Evolutionary conservation across 2,888 invertebrate genomes (phyloP).

Genomic region (Chalcis sispes): DNA sequence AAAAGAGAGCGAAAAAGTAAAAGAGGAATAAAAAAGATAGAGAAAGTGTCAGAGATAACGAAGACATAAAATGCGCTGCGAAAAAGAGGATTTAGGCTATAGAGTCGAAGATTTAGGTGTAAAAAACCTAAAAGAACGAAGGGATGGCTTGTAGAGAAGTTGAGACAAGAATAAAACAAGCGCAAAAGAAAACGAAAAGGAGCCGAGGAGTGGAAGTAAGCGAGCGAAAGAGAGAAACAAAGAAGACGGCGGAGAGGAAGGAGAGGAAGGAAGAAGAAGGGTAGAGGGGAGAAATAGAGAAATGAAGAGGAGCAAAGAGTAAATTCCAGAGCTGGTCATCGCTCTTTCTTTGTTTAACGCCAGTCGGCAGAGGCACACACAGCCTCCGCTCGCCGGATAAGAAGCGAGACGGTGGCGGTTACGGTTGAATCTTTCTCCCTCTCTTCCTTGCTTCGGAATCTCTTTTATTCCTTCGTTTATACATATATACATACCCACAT

Average conservation of each 20-base stretch:
- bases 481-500: background rate
- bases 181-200: too few relatives aligned
- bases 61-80: conserved; percentile 43
- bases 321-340: conserved; percentile 58
- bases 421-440: background rate
- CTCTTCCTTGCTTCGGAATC: background rate
- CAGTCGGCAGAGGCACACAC: too few relatives aligned
- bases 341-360: conserved; percentile 57
- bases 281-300: conserved; percentile 46
- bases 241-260: conserved; percentile 22
- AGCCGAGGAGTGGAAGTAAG: conserved; percentile 5
- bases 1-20: conserved; percentile 43
- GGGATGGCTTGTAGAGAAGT: background rate
- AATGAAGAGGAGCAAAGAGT: conserved; percentile 57
- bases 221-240: conserved; percentile 20
- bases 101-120: conserved; percentile 51
- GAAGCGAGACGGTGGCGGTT: background rate
- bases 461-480: background rate
- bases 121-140: conserved; percentile 15
- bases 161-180: conserved; percentile 26
- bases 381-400: conserved; percentile 19
- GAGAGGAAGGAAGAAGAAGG: background rate
- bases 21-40: conserved; percentile 35
- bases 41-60: conserved; percentile 17
- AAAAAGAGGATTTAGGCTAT: conserved; percentile 20